phyloP scores from a whole-genome alignment of 2,888 invertebrate genomes.

The Agrochola lota region DNA sequence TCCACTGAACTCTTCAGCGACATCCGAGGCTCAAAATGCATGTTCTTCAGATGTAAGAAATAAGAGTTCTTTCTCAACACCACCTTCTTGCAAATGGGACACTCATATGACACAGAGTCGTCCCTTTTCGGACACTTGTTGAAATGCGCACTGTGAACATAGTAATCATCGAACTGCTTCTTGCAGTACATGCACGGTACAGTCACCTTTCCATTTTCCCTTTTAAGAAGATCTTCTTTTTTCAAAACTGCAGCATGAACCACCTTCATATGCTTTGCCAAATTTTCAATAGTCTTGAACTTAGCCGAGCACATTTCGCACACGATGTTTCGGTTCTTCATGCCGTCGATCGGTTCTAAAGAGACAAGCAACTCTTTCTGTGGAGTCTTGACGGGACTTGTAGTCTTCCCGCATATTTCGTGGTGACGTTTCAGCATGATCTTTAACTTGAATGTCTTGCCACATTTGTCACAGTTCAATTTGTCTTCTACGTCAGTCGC shows the following conservation, averaged over 20 bases:
- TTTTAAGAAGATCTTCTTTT: slow-evolving; percentile 60
- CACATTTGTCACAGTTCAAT: slow-evolving; percentile 82
- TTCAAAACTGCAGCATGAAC: slow-evolving; percentile 83
- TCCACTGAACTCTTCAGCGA: slow-evolving; percentile 44
- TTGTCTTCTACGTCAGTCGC: slow-evolving; percentile 79
- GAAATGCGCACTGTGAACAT: slow-evolving; percentile 80
- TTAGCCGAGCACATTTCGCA: slow-evolving; percentile 83
- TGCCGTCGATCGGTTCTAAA: slow-evolving; percentile 81
- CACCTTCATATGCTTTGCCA: slow-evolving; percentile 84
- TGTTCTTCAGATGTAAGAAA: slow-evolving; percentile 78
- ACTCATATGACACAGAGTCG: slow-evolving; percentile 72
- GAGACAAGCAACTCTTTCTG: slow-evolving; percentile 82
- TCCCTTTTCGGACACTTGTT: slow-evolving; percentile 76
- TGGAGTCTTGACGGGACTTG: slow-evolving; percentile 67
- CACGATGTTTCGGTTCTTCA: slow-evolving; percentile 67
- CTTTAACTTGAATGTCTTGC: slow-evolving; percentile 85
- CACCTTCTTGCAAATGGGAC: slow-evolving; percentile 80
- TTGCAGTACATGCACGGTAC: slow-evolving; percentile 84
- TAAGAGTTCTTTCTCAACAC: slow-evolving; percentile 75
- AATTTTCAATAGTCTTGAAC: slow-evolving; percentile 81
- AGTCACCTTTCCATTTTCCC: slow-evolving; percentile 56
- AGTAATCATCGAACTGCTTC: slow-evolving; percentile 79
- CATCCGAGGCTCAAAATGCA: slow-evolving; percentile 76
- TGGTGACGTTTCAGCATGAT: slow-evolving; percentile 87
- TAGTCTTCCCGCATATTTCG: slow-evolving; percentile 75